Percentiles rank a stretch among this genome's conserved stretches.
Evolutionary conservation across 2,888 invertebrate genomes (phyloP).

Genomic region (Lasioglossum calceatum): DNA sequence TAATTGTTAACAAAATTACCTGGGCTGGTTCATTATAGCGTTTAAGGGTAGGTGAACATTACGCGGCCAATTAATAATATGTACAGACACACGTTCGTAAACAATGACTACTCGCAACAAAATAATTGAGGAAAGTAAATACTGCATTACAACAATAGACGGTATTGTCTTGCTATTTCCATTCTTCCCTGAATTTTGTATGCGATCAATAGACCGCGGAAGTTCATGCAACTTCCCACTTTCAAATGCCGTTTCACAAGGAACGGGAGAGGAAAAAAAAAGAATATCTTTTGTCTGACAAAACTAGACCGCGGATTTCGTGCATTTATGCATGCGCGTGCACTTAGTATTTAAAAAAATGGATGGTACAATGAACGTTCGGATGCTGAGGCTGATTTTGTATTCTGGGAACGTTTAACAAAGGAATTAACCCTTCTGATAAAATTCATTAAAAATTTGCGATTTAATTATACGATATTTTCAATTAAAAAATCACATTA

Average conservation of each 20-base stretch:
- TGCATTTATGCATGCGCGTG: background rate
- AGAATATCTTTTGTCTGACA: conserved; percentile 2
- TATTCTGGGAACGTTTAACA: background rate
- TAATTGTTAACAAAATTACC: too few relatives aligned
- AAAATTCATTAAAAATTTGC: background rate
- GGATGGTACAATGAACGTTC: background rate
- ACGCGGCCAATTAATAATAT: background rate
- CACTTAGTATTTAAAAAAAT: background rate
- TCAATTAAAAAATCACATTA: background rate
- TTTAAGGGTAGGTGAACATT: background rate
- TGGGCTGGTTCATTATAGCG: background rate
- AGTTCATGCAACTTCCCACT: background rate
- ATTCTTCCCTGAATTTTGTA: conserved; percentile 2
- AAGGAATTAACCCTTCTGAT: background rate
- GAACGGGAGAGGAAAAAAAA: background rate
- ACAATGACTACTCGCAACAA: background rate
- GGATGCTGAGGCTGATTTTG: background rate
- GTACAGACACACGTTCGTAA: background rate
- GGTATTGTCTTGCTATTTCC: background rate
- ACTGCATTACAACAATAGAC: background rate
- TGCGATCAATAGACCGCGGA: conserved; percentile 1
- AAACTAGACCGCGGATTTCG: background rate
- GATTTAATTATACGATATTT: background rate
- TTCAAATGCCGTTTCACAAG: background rate
- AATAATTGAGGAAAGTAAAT: background rate